Evolutionary conservation across 1,140 invertebrate species (phyloP).

Genomic region (Drosophila elegans): DNA sequence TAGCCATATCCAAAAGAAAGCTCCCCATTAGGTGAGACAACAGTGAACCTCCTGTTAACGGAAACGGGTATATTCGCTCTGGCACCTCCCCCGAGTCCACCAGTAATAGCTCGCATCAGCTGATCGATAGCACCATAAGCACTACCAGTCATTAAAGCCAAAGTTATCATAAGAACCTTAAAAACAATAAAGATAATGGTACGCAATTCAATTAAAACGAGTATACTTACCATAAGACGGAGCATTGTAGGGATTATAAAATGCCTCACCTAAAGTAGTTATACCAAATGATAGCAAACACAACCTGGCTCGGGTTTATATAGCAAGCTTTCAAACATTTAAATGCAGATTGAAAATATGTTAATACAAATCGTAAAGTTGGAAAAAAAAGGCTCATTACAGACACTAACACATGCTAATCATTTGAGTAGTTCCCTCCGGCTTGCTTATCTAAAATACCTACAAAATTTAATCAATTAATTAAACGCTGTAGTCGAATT

Average conservation of each 20-base stretch:
- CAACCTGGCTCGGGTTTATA: conserved; percentile 1
- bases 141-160: conserved; percentile 22
- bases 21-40: no score
- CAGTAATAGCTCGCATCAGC: conserved; percentile 4
- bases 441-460: no score
- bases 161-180: conserved; percentile 28
- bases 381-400: no score
- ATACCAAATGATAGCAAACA: neutral
- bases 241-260: conserved; percentile 21
- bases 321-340: conserved; percentile 20
- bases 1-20: no score
- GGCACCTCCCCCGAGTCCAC: neutral
- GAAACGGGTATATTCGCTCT: no score
- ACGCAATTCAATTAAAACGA: neutral
- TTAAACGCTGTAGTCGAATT: no score
- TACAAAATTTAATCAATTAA: no score
- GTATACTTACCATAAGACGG: conserved; percentile 32
- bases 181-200: no score
- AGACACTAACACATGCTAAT: no score
- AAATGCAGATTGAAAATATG: conserved; percentile 41
- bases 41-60: no score
- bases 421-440: no score
- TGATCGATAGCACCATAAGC: conserved; percentile 9
- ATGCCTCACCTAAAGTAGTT: neutral
- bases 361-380: conserved; percentile 15